Evolutionary conservation across 2,113 vertebrate species (phyloP).

Genomic region (Siniperca knerii): DNA sequence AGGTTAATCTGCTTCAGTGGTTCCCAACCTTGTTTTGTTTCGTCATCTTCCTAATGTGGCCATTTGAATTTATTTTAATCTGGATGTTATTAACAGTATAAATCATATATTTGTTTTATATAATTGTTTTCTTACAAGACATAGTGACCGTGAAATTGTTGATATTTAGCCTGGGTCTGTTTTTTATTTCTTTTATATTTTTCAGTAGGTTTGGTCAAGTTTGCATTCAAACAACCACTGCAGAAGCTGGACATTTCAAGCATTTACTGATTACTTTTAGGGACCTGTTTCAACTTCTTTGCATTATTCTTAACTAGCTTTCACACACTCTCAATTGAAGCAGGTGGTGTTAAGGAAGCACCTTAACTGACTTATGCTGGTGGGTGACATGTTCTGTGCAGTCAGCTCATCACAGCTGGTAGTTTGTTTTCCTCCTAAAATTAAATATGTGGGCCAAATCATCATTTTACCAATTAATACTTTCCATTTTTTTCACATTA

Average conservation of each 20-base stretch:
- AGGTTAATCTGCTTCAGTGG: background rate
- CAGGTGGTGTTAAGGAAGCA: background rate
- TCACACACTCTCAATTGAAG: background rate
- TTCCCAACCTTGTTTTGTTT: background rate
- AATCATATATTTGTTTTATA: no score
- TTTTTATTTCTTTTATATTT: background rate
- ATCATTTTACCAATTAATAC: background rate
- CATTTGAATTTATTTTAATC: no score
- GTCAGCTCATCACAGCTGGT: background rate
- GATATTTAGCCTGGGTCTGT: no score
- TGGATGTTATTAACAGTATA: no score
- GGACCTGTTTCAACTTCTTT: background rate
- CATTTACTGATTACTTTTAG: background rate
- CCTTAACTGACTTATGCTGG: background rate
- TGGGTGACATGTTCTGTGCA: background rate
- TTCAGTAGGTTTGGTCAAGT: background rate
- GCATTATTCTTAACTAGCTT: background rate
- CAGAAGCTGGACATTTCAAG: background rate
- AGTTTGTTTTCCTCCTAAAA: background rate
- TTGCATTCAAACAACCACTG: background rate
- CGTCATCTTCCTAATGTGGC: no score
- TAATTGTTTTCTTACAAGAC: no score
- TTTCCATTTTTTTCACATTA: background rate
- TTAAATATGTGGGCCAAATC: background rate
- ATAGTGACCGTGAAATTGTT: no score